Percentiles rank a stretch among this genome's conserved stretches.
Conservation (phyloP, 1,140 invertebrate genomes). For the Chrysoperla carnea region DNA sequence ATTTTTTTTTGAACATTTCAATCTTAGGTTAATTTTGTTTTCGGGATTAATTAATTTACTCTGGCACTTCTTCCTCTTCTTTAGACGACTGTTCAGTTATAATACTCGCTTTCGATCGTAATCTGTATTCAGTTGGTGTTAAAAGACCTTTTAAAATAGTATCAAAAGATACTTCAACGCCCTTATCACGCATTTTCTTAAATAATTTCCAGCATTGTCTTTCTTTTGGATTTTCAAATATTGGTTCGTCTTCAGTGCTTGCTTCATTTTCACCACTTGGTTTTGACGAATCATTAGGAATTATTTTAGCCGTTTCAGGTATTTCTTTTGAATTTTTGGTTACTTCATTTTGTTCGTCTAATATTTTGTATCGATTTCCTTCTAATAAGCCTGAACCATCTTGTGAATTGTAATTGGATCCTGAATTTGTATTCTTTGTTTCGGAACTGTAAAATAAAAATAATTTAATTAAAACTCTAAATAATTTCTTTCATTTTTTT, state of each 20-base stretch:
- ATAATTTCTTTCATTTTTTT: too few species aligned
- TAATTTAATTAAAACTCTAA: too few species aligned
- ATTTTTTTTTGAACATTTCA: constrained; percentile 43
- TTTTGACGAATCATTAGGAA: background rate
- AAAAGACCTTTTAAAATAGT: constrained; percentile 50
- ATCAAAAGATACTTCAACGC: constrained; percentile 45
- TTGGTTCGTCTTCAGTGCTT: background rate
- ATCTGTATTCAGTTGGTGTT: constrained; percentile 47
- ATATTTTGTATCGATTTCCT: too few species aligned
- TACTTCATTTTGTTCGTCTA: too few species aligned
- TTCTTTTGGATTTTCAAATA: constrained; percentile 15
- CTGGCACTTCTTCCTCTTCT: constrained; percentile 41
- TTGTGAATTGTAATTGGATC: too few species aligned
- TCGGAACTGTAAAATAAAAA: too few species aligned
- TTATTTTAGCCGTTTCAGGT: too few species aligned
- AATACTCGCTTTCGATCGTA: constrained; percentile 14
- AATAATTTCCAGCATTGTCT: constrained; percentile 49
- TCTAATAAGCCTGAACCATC: too few species aligned
- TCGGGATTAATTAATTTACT: constrained; percentile 48
- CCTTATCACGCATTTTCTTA: constrained; percentile 47
- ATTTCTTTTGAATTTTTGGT: too few species aligned
- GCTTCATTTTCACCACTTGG: background rate
- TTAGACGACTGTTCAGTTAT: background rate
- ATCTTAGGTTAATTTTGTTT: constrained; percentile 63
- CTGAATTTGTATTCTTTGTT: too few species aligned